phyloP scores from a whole-genome alignment of 2,888 invertebrate genomes.

The Drosophila nigricruria region DNA sequence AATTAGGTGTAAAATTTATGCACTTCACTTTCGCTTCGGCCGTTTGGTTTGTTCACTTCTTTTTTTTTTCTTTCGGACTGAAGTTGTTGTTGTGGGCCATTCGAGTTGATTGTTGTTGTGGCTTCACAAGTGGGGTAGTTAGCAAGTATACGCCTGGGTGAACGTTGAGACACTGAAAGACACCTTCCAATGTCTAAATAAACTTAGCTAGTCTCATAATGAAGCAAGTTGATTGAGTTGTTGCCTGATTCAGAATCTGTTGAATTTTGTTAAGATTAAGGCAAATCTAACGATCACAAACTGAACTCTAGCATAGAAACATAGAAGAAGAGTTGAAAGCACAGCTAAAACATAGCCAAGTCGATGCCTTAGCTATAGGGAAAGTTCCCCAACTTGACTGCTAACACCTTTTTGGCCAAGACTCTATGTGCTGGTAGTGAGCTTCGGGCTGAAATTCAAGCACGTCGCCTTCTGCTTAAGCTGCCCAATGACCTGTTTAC shows the following conservation, averaged over 20 bases:
- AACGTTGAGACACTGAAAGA: slow-evolving; percentile 11
- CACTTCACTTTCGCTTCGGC: slow-evolving; percentile 70
- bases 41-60: slow-evolving; percentile 15
- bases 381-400: too few species aligned
- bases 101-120: background rate
- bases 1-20: slow-evolving; percentile 81
- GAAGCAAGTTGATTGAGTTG: background rate
- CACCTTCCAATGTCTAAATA: background rate
- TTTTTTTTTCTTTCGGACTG: slow-evolving; percentile 6
- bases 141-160: slow-evolving; percentile 11
- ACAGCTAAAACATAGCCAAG: too few species aligned
- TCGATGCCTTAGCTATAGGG: too few species aligned
- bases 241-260: background rate
- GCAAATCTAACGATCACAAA: too few species aligned
- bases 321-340: too few species aligned
- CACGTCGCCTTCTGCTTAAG: slow-evolving; percentile 6
- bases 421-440: too few species aligned
- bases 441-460: background rate
- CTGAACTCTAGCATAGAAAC: too few species aligned
- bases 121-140: slow-evolving; percentile 2
- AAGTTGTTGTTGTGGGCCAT: slow-evolving; percentile 5
- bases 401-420: background rate
- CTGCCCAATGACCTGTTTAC: slow-evolving; percentile 14
- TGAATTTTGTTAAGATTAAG: too few species aligned
- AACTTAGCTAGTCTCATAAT: background rate